Conservation (phyloP, 2,113 vertebrate species). For the Austrofundulus limnaeus region DNA sequence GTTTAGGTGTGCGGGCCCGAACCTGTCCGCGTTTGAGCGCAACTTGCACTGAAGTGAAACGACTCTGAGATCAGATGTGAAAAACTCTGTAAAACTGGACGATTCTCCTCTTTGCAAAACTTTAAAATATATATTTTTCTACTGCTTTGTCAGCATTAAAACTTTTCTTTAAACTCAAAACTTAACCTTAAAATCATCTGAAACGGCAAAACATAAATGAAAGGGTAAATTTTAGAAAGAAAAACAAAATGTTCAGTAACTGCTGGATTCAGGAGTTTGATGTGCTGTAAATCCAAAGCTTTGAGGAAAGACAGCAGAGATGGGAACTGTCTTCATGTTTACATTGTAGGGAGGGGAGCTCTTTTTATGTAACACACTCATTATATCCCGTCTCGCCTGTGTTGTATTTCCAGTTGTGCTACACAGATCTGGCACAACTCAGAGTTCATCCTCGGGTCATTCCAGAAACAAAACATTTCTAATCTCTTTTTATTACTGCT, state of each 20-base stretch:
- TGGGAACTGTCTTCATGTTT: conserved; percentile 18
- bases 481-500: conserved; percentile 6
- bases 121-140: too few relatives aligned
- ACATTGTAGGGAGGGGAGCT: conserved; percentile 37
- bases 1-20: conserved; percentile 25
- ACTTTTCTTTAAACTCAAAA: too few relatives aligned
- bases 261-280: too few relatives aligned
- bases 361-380: conserved; percentile 62
- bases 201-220: too few relatives aligned
- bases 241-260: too few relatives aligned
- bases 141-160: too few relatives aligned
- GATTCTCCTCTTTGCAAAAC: too few relatives aligned
- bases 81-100: not conserved
- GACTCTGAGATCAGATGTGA: conserved; percentile 7
- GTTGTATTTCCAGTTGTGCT: conserved; percentile 44
- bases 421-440: conserved; percentile 34
- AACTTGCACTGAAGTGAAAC: not conserved
- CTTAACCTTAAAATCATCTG: too few relatives aligned
- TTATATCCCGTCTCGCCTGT: conserved; percentile 53
- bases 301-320: not conserved
- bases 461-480: not conserved
- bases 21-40: conserved; percentile 15
- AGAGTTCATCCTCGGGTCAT: not conserved
- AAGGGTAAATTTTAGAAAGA: too few relatives aligned
- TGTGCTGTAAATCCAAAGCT: too few relatives aligned